phyloP scores from a whole-genome alignment of 2,113 vertebrate genomes.

The Pipra filicauda region DNA sequence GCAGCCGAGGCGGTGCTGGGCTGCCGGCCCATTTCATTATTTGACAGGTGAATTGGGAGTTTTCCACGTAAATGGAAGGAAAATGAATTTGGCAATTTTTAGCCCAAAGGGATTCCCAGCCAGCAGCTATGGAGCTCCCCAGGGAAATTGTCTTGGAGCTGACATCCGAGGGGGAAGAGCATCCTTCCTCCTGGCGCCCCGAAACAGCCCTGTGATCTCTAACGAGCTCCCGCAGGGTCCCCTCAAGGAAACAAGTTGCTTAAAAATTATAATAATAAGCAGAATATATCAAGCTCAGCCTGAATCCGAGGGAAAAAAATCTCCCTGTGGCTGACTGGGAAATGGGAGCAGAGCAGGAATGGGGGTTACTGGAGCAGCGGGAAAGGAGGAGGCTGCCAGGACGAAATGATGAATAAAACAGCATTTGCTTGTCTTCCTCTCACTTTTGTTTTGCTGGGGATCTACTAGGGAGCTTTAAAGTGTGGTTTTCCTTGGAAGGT shows the following conservation, averaged over 20 bases:
- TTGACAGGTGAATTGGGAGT: conserved; percentile 26
- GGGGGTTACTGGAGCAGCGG: neutral
- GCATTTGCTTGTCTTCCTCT: neutral
- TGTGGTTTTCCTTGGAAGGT: neutral
- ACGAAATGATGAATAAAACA: neutral
- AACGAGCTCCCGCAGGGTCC: conserved; percentile 30
- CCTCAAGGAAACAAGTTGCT: neutral
- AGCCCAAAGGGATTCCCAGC: neutral
- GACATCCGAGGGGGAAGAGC: neutral
- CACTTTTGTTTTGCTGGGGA: neutral
- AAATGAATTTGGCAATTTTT: conserved; percentile 19
- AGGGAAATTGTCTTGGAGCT: neutral
- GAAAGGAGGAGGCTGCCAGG: neutral
- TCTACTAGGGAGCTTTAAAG: neutral
- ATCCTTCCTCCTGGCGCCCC: neutral
- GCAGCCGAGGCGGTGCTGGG: neutral
- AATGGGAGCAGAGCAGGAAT: neutral
- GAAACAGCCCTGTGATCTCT: neutral
- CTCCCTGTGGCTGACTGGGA: neutral
- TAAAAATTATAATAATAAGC: neutral
- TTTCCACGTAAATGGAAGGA: neutral
- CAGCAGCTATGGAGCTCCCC: rapidly evolving
- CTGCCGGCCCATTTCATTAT: neutral
- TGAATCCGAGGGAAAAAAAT: neutral
- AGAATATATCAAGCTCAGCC: neutral